These are phyloP conservation scores for Amaurobius ferox DNA, from an alignment of 2,888 invertebrate genomes.

Conservation along the genomic window DNA sequence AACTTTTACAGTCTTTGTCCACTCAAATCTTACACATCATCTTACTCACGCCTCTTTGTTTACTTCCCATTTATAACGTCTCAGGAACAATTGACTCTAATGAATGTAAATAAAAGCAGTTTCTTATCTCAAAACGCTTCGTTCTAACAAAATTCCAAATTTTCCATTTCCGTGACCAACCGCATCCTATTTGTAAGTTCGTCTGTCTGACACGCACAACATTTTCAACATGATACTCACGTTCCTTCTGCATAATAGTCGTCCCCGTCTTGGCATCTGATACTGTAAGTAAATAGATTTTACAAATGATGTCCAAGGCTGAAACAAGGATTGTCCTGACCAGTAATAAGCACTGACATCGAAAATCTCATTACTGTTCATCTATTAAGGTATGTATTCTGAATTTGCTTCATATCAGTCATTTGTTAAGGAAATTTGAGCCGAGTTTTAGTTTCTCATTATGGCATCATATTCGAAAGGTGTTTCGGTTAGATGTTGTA, in stretches of 20 bases:
- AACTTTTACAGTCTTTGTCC: too few species aligned
- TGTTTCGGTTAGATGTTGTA: neutral
- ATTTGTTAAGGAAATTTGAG: neutral
- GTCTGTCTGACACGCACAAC: neutral
- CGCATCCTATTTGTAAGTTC: slow-evolving; percentile 3
- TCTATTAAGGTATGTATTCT: neutral
- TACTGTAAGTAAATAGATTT: slow-evolving; percentile 4
- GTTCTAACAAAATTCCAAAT: neutral
- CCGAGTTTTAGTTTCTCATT: neutral
- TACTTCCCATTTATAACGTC: too few species aligned
- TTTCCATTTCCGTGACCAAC: slow-evolving; percentile 3
- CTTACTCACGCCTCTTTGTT: too few species aligned
- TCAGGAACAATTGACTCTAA: neutral
- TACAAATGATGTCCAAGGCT: neutral
- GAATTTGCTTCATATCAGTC: neutral
- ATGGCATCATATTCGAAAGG: neutral
- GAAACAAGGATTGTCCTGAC: neutral
- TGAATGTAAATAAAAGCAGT: neutral
- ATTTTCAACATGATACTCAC: neutral
- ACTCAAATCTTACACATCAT: too few species aligned
- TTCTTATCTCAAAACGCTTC: neutral
- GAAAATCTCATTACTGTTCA: neutral
- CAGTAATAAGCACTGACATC: neutral
- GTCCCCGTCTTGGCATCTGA: neutral
- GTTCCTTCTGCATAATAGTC: neutral